Base-by-base conservation (phyloP, 53 echinoderm and acorn worm genomes). In the Paracentrotus lividus region DNA sequence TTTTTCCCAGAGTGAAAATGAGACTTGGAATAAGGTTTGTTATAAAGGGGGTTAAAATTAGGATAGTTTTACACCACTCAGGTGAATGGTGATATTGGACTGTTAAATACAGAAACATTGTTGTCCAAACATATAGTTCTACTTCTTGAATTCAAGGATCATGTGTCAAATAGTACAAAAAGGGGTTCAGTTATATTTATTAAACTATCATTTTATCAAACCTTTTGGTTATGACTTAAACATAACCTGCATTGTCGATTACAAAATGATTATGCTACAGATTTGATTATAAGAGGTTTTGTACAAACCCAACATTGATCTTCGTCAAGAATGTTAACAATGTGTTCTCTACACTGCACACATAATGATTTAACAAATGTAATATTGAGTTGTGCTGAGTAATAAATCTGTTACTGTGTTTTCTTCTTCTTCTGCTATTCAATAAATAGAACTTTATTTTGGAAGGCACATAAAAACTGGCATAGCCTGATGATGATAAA, bases 401-500 rank as follows among this genome's bases (percentile, higher is more conserved):
- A 64, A 89, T 26, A 81, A 81, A 47, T 81, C 81, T n/a, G 47
- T 81, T 49, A 5, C 4, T 81, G 45, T 43, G 31, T 32, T 27
- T 72, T 77, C 68, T 75, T 76, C 76, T 76, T 40, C 81, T 81
- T 81, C n/a, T 81, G 81, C 90, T 92, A 54, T 78, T 77, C 81
- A 78, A 92, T 78, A 92, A 92, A 92, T 92, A 92, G 47, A 78
- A 54, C 36, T 77, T 92, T 92, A 31, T 92, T 78, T 92, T 92
- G 92, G 92, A 92, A 92, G 92, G 92, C 92, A 92, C 92, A 78
- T 92, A 92, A 58, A 56, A 65, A 78, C 78, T 78, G 92, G 92
- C 92, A 78, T 77, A 77, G 52, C 81, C 77, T 77, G 92, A 92
- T 72, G 43, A 42, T 18, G 32, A 57, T 68, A 69, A 45, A 14